Evolutionary conservation across 1,140 invertebrate species (phyloP), one percentile per base, ranked within the genome.

Genomic region (Danaus melanippus): DNA sequence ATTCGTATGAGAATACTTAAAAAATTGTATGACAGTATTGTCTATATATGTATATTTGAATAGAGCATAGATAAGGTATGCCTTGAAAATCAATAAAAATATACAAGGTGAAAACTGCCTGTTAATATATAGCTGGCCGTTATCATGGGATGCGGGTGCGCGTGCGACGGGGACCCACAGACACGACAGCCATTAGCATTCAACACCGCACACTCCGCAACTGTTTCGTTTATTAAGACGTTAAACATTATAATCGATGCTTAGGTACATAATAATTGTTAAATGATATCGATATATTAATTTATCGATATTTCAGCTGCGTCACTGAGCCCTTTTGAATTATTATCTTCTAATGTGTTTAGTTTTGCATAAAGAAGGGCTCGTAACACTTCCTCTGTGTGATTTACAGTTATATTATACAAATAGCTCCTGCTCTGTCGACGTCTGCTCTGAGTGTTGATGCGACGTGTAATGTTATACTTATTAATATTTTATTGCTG

Each of bases 311-410:
- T 57, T 21, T 17, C 42, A 17, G 12, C 12, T 51, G 12, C 17
- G 3, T 12, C 7, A 21, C 12, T n/a, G 12, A 21, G 44, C 10
- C 5, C 42, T 9, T 50, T 39, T 39, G 10, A n/a, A 51, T 67
- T 60, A 62, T 55, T 64, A 75, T 71, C 59, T 60, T 49, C 44
- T 60, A 63, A 69, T 65, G 57, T 49, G 53, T 51, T 53, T 51
- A 59, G 58, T 67, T 84, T 81, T 70, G 78, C 80, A 84, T 84
- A 84, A 80, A 79, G 72, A 77, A 71, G 79, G 80, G 80, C 67
- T 43, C 51, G 64, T 58, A 42, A 70, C 47, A 67, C 62, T 72
- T 74, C 61, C 64, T 11, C 42, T 48, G 47, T 56, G 58, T 79
- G 78, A 84, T 76, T 74, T 78, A 84, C 64, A 59, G 59, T 50